Evolutionary conservation across 2,113 vertebrate genomes (phyloP), one percentile per base, ranked within the genome.

Genomic region (Saimiri boliviensis): DNA sequence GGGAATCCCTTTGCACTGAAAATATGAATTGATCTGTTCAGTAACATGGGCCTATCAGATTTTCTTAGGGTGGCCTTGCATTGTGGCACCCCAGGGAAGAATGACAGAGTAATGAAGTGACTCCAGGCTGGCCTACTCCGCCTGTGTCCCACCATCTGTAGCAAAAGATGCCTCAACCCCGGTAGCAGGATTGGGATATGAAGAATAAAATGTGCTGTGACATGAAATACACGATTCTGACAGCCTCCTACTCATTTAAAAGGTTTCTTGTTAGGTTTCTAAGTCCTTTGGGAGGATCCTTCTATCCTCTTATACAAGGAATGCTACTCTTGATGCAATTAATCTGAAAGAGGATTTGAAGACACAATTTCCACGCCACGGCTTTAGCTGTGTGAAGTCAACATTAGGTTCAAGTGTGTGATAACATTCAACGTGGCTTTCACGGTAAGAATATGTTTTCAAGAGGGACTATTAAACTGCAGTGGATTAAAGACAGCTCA

Each of bases 201-300:
- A 66, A 88, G 86, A 79, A 52, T 52, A 70, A 63, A 68, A 56
- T 68, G 52, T 88, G 42, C 56, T n/a, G 40, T 1, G 32, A 79
- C 11, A 70, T 21, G 66, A 93, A n/a, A 73, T 2, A 6, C 30
- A 17, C 30, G 49, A 56, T 27, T 58, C 49, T 92, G 85, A 90
- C 94, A 87, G 76, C 11, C 37, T n/a, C 52, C 30, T 42, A 52
- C 79, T 96, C 74, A 77, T 91, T 60, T 83, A 58, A 90, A 83
- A 79, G 42, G 80, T 80, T 86, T 86, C 85, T 32, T 80, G 37
- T 52, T 68, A 71, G 52, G 42, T 5, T 82, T 90, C 56, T 84
- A 79, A 54, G 35, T 83, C 84, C 30, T 81, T 94, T 93, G 37
- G 37, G 0, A 1, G 10, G 35, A 93, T 54, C 60, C 7, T 95